Evolutionary conservation across 2,113 vertebrate species (phyloP).

Genomic region (Cryptomyrus ogoouensis): DNA sequence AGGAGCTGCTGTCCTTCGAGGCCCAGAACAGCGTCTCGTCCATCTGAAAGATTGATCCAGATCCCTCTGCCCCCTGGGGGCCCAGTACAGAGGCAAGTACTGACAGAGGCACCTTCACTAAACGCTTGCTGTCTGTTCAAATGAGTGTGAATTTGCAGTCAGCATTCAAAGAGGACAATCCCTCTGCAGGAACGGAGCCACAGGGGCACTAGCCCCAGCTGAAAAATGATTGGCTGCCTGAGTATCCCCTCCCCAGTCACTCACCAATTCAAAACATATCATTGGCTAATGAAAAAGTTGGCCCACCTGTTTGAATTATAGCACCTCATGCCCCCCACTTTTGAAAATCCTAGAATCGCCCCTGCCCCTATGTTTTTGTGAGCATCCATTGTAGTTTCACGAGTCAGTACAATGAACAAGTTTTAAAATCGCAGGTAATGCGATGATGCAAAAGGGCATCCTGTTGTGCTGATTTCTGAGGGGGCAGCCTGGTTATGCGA

Average conservation of each 20-base stretch:
- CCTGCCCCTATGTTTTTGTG: neutral
- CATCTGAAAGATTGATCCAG: constrained; percentile 15
- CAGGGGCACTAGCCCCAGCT: neutral
- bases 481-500: neutral
- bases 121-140: neutral
- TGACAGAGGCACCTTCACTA: neutral
- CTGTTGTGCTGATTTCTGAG: neutral
- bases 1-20: constrained; percentile 32
- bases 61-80: neutral
- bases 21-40: constrained; percentile 32
- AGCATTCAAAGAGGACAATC: neutral
- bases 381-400: neutral
- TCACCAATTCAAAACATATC: neutral
- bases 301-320: neutral
- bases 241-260: neutral
- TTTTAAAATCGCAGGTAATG: neutral
- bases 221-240: neutral
- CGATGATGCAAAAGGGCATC: neutral
- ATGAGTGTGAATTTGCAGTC: neutral
- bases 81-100: neutral
- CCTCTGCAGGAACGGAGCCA: neutral
- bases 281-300: neutral
- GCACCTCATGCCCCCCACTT: neutral
- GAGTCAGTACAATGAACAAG: neutral
- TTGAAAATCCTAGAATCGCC: neutral